phyloP scores from a whole-genome alignment of 2,113 vertebrate species.

The Vombatus ursinus region DNA sequence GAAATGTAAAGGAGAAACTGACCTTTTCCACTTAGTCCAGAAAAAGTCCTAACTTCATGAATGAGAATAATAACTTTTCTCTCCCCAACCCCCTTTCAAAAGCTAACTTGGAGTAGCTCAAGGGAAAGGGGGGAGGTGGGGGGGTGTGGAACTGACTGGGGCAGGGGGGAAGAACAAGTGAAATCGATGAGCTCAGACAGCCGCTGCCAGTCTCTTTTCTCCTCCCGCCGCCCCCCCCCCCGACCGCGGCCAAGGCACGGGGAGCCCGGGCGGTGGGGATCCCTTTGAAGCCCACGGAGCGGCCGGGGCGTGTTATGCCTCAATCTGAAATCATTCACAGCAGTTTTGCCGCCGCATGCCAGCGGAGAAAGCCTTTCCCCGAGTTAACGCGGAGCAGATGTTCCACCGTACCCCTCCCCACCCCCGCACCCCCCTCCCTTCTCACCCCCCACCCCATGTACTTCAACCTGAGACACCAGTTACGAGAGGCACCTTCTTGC shows the following conservation, averaged over 20 bases:
- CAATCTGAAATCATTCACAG: constrained; percentile 58
- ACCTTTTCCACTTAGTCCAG: not conserved
- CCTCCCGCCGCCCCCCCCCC: not conserved
- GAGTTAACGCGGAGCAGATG: constrained; percentile 67
- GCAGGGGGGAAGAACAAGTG: not conserved
- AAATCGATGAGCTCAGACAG: not conserved
- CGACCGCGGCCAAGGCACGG: not conserved
- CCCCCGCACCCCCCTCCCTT: not conserved
- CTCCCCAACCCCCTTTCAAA: not conserved
- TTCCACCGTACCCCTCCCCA: constrained; percentile 5
- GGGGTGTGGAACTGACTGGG: not conserved
- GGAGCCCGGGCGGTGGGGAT: not conserved
- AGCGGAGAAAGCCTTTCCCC: constrained; percentile 5
- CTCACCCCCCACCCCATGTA: constrained; percentile 1
- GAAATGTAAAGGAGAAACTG: not conserved
- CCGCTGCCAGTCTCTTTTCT: not conserved
- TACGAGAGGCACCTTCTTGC: constrained; percentile 49
- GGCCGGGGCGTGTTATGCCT: constrained; percentile 27
- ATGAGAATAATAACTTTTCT: not conserved
- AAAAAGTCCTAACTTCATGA: not conserved
- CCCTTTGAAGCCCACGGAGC: constrained; percentile 9
- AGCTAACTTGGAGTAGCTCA: not conserved
- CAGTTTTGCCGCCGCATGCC: constrained; percentile 55
- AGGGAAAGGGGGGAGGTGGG: not conserved
- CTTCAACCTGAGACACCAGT: constrained; percentile 46